Percentiles rank a stretch among this genome's conserved stretches.
Conservation (phyloP, 2,113 vertebrate species). For the Muscicapa adusta region DNA sequence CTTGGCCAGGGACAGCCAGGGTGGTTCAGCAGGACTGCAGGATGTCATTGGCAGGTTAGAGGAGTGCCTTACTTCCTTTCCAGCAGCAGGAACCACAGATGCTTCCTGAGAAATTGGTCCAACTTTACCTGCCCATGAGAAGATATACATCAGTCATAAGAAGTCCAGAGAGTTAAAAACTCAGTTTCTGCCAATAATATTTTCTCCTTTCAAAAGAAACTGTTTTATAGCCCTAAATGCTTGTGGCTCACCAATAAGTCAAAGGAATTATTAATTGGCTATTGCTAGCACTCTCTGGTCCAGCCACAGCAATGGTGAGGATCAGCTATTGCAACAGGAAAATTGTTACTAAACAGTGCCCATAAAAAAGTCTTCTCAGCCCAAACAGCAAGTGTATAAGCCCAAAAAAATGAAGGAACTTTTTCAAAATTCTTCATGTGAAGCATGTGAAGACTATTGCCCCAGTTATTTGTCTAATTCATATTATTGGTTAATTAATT, state of each 20-base stretch:
- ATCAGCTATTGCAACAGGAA: not conserved
- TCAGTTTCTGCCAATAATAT: not conserved
- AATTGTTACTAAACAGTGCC: not conserved
- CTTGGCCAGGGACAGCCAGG: slow-evolving; percentile 91
- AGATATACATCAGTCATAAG: slow-evolving; percentile 11
- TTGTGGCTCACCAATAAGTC: not conserved
- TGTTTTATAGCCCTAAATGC: not conserved
- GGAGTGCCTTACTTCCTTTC: slow-evolving; percentile 40
- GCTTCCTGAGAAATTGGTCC: slow-evolving; percentile 62
- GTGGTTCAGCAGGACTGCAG: slow-evolving; percentile 75
- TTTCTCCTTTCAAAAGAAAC: not conserved
- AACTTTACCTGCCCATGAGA: slow-evolving; percentile 57
- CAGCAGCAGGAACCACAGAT: slow-evolving; percentile 38
- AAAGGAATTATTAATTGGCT: not conserved
- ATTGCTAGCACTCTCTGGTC: not conserved
- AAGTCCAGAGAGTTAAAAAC: not conserved
- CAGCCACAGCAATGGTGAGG: not conserved
- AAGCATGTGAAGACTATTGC: not conserved
- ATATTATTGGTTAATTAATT: not conserved
- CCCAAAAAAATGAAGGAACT: not conserved
- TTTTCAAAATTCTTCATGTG: not conserved
- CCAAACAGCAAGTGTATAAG: not conserved
- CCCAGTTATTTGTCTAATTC: not conserved
- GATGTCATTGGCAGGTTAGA: slow-evolving; percentile 40
- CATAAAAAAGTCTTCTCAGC: not conserved